phyloP scores from a whole-genome alignment of 2,797 vertebrate genomes.

The Thalassophryne amazonica region DNA sequence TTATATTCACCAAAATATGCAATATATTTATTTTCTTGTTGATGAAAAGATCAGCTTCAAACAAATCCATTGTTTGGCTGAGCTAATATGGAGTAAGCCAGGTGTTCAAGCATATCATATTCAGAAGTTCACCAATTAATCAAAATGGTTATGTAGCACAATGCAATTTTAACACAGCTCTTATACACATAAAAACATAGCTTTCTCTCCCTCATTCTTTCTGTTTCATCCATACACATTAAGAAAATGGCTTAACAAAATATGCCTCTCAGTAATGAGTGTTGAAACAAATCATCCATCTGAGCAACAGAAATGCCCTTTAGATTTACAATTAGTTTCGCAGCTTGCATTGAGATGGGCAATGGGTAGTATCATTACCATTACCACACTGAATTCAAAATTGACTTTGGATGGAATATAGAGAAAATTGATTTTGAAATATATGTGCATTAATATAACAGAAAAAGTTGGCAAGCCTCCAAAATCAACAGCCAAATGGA shows the following conservation, averaged over 20 bases:
- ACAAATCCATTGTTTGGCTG: no score
- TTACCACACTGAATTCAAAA: neutral
- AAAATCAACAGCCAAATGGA: conserved; percentile 18
- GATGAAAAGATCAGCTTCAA: no score
- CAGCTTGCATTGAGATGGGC: neutral
- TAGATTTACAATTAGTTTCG: neutral
- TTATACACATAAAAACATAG: no score
- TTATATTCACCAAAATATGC: no score
- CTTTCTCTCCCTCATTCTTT: no score
- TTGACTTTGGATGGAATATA: neutral
- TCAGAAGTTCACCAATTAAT: no score
- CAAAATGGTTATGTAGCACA: no score
- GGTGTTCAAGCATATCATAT: no score
- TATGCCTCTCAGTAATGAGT: neutral
- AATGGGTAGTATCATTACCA: neutral
- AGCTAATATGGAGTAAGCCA: no score
- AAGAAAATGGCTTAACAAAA: neutral
- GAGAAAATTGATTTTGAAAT: neutral
- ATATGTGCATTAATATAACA: neutral
- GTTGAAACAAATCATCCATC: neutral
- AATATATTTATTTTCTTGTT: no score
- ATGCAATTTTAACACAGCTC: no score
- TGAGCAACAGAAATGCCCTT: neutral
- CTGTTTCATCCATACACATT: no score
- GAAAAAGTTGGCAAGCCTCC: neutral